phyloP scores from a whole-genome alignment of 1,140 invertebrate species.

The Nephila pilipes region DNA sequence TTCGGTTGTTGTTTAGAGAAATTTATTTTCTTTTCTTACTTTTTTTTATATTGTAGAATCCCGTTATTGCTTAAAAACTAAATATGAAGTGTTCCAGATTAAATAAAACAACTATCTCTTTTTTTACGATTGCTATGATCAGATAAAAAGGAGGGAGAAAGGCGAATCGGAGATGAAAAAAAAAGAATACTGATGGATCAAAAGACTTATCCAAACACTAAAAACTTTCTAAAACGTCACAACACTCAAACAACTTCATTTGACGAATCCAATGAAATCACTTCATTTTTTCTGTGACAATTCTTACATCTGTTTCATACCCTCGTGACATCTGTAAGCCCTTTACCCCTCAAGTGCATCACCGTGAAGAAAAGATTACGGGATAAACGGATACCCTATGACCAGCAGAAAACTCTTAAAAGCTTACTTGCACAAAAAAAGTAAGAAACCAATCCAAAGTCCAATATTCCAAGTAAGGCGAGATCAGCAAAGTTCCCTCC shows the following conservation, averaged over 20 bases:
- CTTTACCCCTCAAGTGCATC: neutral
- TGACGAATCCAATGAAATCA: neutral
- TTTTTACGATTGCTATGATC: too few species aligned
- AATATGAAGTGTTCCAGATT: too few species aligned
- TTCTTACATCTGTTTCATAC: slow-evolving; percentile 10
- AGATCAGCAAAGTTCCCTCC: neutral
- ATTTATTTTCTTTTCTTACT: too few species aligned
- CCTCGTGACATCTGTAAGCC: neutral
- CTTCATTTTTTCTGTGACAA: too few species aligned
- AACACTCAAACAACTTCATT: neutral
- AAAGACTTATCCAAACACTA: neutral
- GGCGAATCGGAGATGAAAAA: too few species aligned
- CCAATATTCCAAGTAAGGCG: too few species aligned
- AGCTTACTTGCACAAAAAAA: slow-evolving; percentile 1
- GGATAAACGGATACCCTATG: neutral
- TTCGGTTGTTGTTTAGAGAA: neutral
- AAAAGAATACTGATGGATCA: neutral
- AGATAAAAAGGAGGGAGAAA: too few species aligned
- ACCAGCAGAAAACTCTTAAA: slow-evolving; percentile 16
- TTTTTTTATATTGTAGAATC: too few species aligned
- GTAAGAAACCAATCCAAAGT: neutral
- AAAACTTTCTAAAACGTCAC: slow-evolving; percentile 1
- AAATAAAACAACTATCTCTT: too few species aligned
- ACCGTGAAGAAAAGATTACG: neutral
- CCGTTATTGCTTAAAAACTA: too few species aligned